A percentile compares a stretch with the other conserved stretches of the same genome.
These are phyloP conservation scores for Proctacanthus coquilletti DNA, from an alignment of 1,140 invertebrate species.

Conservation along the genomic window DNA sequence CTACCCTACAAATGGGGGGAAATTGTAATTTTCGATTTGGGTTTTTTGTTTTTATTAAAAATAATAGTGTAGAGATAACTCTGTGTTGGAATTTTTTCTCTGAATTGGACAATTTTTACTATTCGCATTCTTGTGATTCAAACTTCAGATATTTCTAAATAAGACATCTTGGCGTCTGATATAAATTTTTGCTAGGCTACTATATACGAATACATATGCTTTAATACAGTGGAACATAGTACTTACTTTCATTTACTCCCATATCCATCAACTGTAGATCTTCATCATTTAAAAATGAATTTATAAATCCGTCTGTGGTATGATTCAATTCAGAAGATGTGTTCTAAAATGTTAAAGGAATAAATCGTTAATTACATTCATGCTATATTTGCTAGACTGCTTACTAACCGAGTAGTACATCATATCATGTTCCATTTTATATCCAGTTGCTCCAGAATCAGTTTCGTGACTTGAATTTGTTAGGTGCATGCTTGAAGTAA, in stretches of 20 bases:
- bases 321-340: slow-evolving; percentile 49
- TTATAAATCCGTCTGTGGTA: slow-evolving; percentile 66
- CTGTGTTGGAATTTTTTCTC: no score
- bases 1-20: no score
- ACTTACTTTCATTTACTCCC: slow-evolving; percentile 72
- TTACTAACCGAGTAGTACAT: slow-evolving; percentile 35
- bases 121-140: no score
- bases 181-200: no score
- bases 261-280: slow-evolving; percentile 79
- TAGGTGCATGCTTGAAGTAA: slow-evolving; percentile 55
- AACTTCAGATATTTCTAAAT: no score
- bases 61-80: no score
- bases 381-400: slow-evolving; percentile 3
- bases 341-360: slow-evolving; percentile 28
- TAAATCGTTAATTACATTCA: slow-evolving; percentile 2
- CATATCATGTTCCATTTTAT: slow-evolving; percentile 35
- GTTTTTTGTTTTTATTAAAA: no score
- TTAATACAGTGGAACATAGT: no score
- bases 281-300: slow-evolving; percentile 72
- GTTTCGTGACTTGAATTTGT: slow-evolving; percentile 32
- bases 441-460: slow-evolving; percentile 26
- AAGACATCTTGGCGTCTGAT: no score
- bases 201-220: no score
- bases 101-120: no score
- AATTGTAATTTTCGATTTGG: no score